phyloP scores from a whole-genome alignment of 2,888 invertebrate genomes.

The Gnatocerus cornutus region DNA sequence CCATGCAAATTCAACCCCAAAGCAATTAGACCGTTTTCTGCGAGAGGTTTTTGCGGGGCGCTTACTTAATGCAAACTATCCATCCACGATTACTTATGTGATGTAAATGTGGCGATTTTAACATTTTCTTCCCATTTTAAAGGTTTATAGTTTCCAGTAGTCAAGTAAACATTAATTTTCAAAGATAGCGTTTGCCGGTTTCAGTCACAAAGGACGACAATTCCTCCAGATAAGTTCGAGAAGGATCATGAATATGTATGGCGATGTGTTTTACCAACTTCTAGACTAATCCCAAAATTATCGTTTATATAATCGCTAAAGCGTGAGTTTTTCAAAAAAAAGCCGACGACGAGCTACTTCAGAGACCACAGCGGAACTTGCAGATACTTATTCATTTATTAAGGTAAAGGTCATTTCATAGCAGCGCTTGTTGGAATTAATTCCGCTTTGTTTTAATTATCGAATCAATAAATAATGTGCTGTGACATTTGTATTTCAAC shows the following conservation, averaged over 20 bases:
- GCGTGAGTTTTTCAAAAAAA: constrained; percentile 54
- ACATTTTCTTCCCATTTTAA: constrained; percentile 68
- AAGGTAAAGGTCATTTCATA: constrained; percentile 1
- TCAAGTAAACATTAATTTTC: constrained; percentile 65
- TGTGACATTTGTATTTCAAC: too few species aligned
- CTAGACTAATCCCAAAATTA: constrained; percentile 63
- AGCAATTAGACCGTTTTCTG: constrained; percentile 43
- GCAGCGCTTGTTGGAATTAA: background rate
- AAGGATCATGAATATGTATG: constrained; percentile 65
- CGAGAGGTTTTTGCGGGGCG: constrained; percentile 42
- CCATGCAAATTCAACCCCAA: constrained; percentile 33
- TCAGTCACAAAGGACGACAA: constrained; percentile 61
- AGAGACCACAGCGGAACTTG: constrained; percentile 30
- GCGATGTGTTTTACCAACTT: constrained; percentile 63
- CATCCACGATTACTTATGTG: constrained; percentile 59
- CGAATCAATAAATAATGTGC: too few species aligned
- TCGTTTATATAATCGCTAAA: constrained; percentile 59
- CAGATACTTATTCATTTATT: constrained; percentile 37
- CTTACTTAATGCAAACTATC: constrained; percentile 58
- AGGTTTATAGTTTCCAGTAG: constrained; percentile 66
- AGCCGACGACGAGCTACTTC: constrained; percentile 15
- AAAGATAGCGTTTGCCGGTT: constrained; percentile 60
- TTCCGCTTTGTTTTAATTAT: too few species aligned
- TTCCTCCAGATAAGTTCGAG: constrained; percentile 63
- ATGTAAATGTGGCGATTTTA: constrained; percentile 64